Evolutionary conservation across 37 sponge, comb jelly and placozoan genomes (phyloP), one percentile per base, ranked within the genome.

Genomic region (Lycopodina hypogea): DNA sequence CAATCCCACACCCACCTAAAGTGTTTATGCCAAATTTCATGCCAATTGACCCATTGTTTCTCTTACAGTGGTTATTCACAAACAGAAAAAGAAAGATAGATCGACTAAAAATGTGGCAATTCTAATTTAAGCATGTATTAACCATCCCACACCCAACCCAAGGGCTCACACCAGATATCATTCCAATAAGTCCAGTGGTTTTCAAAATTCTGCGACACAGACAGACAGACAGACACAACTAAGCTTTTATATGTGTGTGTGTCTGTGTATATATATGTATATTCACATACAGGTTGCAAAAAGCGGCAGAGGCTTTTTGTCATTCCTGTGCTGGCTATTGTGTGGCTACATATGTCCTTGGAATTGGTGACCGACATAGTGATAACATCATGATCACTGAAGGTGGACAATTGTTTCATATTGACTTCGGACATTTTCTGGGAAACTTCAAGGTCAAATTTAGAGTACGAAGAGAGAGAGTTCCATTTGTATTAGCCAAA

Each of bases 401-500:
- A 67, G 81, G 78, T 26, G 95, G 95, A 0, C 92, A 96, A 61
- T 89, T 96, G 42, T 90, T 93, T 58, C 97, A 96, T 56, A 85
- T 96, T 39, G 97, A 96, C 84, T 96, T 88, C 71, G 97, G 97
- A 33, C 97, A 96, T 89, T 96, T 96, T 52, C 82, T 96, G 21
- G 97, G 97, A 14, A 93, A 96, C 75, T 96, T 96, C 79, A 96
- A 96, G 77, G 86, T 83, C 45, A 96, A 96, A 77, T 96, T 96
- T 93, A 94, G 97, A 45, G 86, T 96, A 28, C 74, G 85, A 57
- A 83, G 97, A 40, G 97, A 96, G 69, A 72, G 94, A 38, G 97
- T 96, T 32, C 97, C 97, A 19, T 96, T 96, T 79, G 92, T 96
- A 23, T 70, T 96, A 69, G 92, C 97, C 9, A 73, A 86, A 56